A percentile compares a stretch with the other conserved stretches of the same genome.
Conservation (phyloP, 2,113 vertebrate genomes). For the Embiotoca jacksoni region DNA sequence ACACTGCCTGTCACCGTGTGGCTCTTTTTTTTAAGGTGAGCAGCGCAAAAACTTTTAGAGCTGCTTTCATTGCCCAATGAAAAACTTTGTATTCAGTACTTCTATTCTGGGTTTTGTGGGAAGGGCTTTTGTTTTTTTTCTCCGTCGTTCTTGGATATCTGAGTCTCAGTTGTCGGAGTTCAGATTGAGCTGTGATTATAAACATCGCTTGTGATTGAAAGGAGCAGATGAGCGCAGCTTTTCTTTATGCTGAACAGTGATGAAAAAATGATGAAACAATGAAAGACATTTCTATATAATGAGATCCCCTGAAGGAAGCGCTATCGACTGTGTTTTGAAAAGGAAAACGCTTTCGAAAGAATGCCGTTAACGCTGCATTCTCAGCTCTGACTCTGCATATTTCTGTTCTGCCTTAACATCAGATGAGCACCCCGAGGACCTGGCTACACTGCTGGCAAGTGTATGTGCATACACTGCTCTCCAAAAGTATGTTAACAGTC, state of each 20-base stretch:
- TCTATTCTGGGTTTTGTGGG: constrained; percentile 36
- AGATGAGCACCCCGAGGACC: not conserved
- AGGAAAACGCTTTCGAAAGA: constrained; percentile 16
- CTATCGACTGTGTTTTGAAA: constrained; percentile 28
- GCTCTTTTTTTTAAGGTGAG: constrained; percentile 24
- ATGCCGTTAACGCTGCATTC: not conserved
- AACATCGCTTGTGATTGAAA: constrained; percentile 22
- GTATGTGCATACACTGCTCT: not conserved
- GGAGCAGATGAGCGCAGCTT: not conserved
- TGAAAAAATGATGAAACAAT: constrained; percentile 51
- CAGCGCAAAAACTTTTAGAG: constrained; percentile 12
- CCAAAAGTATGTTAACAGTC: not conserved
- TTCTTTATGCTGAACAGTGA: constrained; percentile 32
- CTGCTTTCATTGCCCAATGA: constrained; percentile 1
- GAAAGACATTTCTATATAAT: constrained; percentile 13
- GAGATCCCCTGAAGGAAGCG: constrained; percentile 30
- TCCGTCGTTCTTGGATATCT: not conserved
- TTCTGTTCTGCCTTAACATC: constrained; percentile 13
- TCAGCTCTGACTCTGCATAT: constrained; percentile 38
- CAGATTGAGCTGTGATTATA: constrained; percentile 49
- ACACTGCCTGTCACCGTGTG: constrained; percentile 14
- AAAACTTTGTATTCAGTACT: constrained; percentile 39
- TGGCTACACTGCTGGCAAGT: not conserved
- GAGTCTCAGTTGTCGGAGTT: constrained; percentile 2
- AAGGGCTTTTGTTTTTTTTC: constrained; percentile 3